Evolutionary conservation across 2,888 invertebrate species (phyloP).

Genomic region (Tipula vernalis): DNA sequence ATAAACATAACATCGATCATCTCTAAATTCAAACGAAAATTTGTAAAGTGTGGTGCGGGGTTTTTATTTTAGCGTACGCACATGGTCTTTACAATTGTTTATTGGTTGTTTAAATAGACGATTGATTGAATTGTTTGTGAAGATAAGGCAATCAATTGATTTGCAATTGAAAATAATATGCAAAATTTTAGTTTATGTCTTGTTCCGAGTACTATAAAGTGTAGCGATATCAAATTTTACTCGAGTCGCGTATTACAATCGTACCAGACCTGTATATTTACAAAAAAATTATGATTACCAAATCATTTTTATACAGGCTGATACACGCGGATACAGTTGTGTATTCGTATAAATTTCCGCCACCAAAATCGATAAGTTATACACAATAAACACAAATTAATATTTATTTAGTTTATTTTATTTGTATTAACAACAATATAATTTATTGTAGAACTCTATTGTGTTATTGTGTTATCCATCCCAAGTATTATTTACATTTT

Average conservation of each 20-base stretch:
- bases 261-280: no score
- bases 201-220: not conserved
- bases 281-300: no score
- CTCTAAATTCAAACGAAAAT: not conserved
- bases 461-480: not conserved
- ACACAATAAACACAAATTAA: not conserved
- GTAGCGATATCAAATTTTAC: no score
- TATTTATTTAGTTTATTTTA: not conserved
- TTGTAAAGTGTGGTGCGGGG: not conserved
- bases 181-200: no score
- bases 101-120: not conserved
- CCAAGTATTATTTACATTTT: not conserved
- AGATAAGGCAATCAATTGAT: not conserved
- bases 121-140: not conserved
- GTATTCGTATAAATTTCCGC: not conserved
- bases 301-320: no score
- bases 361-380: not conserved
- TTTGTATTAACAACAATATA: not conserved
- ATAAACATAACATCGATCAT: not conserved
- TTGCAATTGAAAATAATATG: not conserved
- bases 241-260: no score
- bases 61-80: not conserved
- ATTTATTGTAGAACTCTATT: not conserved
- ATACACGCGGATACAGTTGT: no score
- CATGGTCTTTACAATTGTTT: not conserved